Evolutionary conservation across 2,113 vertebrate genomes (phyloP).

Genomic region (Crotalus helleri): DNA sequence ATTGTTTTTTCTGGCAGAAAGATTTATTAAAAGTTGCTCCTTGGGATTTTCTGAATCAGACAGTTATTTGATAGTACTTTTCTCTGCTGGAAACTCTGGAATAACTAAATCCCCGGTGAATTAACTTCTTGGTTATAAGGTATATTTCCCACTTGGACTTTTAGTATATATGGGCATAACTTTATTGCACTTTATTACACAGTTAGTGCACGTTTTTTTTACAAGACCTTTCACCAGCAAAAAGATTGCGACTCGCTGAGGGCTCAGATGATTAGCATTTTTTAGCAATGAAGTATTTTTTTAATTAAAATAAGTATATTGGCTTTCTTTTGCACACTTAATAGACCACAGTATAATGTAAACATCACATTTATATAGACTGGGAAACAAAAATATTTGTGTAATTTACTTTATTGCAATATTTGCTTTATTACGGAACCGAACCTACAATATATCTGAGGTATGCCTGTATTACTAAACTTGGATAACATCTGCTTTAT

Average conservation of each 20-base stretch:
- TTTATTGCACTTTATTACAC: background rate
- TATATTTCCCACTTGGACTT: background rate
- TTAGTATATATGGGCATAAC: background rate
- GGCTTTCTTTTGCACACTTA: background rate
- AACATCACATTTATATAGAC: background rate
- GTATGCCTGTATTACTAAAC: background rate
- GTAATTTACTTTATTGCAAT: background rate
- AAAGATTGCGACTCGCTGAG: background rate
- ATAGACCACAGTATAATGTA: background rate
- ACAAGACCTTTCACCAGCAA: background rate
- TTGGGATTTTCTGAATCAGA: background rate
- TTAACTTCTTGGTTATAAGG: background rate
- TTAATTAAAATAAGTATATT: background rate
- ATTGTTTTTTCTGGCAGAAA: background rate
- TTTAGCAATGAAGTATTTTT: background rate
- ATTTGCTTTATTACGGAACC: background rate
- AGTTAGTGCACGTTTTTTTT: background rate
- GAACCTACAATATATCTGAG: background rate
- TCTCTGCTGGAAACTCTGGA: background rate
- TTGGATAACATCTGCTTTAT: background rate
- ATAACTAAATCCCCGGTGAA: background rate
- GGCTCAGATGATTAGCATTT: background rate
- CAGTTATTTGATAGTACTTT: background rate
- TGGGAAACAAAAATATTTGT: background rate
- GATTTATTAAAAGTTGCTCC: background rate